Base-by-base conservation (phyloP, 92 coral and sea anemone species). In the Zoanthus gigantus region DNA sequence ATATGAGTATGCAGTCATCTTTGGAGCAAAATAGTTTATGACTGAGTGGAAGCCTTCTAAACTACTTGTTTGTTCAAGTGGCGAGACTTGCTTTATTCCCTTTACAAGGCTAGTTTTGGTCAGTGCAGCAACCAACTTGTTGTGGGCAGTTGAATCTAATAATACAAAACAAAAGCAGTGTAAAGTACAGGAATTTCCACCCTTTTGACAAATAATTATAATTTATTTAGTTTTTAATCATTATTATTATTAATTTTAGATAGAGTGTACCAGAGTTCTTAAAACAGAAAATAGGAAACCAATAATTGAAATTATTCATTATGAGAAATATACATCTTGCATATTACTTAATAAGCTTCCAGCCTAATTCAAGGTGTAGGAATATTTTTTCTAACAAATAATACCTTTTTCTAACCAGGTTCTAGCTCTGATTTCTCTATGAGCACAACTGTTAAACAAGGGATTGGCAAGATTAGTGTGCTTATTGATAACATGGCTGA, bases 61-160 rank as follows among this genome's bases (percentile, higher is more conserved):
- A 69, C 74, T 29, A 32, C 74, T 69, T 69, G 74, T 69, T 69
- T 69, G 74, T 16, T 69, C 74, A 1, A 69, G 42, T 32, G 74
- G 74, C 15, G 74, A 69, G 42, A 6, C 74, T 69, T 69, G 74
- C 45, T 69, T 69, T 2, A 69, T 69, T 69, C 74, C 74, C 15
- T 69, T 69, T 29, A 10, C 45, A 2, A 69, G 74, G 74, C 16
- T 29, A 4, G 42, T 29, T 69, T 69, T 29, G 46, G 74, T 69
- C 74, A 69, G 74, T 29, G 74, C 74, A 69, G 42, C 45, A 29
- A 29, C 74, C 3, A 30, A 29, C 74, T 30, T 69, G 42, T 69
- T 45, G 29, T 69, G 45, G 45, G 45, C 44, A 0, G 6, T 32
- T 69, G 74, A 63, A 3, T 9, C 69, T 63, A n/a, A 13, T 7